These are phyloP conservation scores for Polia nebulosa DNA, from an alignment of 2,888 invertebrate genomes.

Conservation along the genomic window DNA sequence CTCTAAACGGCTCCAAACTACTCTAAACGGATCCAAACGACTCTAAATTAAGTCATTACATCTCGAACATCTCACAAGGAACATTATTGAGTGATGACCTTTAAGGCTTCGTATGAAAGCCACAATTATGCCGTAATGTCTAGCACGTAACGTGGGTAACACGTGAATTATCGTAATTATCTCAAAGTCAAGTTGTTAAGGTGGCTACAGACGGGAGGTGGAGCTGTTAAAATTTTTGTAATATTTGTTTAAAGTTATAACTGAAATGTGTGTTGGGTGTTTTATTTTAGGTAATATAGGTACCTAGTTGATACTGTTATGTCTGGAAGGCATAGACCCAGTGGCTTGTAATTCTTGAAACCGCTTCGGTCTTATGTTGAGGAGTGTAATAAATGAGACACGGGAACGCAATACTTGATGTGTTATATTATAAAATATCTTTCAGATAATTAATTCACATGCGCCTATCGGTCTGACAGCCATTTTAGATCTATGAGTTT, in stretches of 20 bases:
- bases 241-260: conserved; percentile 8
- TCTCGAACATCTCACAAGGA: conserved; percentile 34
- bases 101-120: conserved; percentile 62
- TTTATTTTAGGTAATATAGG: no score
- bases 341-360: no score
- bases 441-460: no score
- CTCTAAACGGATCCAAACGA: conserved; percentile 39
- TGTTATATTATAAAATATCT: no score
- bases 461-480: no score
- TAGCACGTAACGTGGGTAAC: conserved; percentile 68
- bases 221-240: background rate
- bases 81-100: conserved; percentile 64
- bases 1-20: conserved; percentile 9
- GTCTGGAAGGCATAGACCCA: no score
- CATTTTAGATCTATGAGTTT: no score
- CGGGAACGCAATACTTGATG: no score
- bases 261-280: no score
- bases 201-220: conserved; percentile 38
- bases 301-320: background rate
- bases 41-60: conserved; percentile 66
- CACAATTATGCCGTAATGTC: conserved; percentile 68
- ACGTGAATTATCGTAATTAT: conserved; percentile 69
- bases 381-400: no score
- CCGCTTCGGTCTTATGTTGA: no score
- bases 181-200: conserved; percentile 69